Conservation (phyloP, 2,888 invertebrate species). For the Ophion costatus region DNA sequence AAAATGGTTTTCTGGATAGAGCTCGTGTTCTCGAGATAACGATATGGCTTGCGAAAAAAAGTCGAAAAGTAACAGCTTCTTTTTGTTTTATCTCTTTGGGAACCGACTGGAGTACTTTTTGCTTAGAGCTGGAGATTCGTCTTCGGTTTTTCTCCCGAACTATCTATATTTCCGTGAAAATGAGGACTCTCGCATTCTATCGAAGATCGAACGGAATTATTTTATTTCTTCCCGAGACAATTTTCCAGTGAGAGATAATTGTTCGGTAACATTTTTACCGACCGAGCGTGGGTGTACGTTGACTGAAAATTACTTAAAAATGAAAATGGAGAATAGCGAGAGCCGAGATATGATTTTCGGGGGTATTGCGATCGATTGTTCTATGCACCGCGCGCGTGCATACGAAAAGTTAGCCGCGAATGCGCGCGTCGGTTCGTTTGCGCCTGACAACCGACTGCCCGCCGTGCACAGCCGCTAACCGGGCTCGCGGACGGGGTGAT, state of each 20-base stretch:
- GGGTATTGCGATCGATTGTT: constrained; percentile 20
- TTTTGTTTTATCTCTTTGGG: neutral
- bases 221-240: too few relatives aligned
- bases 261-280: too few relatives aligned
- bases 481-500: constrained; percentile 15
- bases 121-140: neutral
- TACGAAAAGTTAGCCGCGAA: neutral
- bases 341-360: neutral
- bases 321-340: neutral
- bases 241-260: too few relatives aligned
- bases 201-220: too few relatives aligned
- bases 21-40: neutral
- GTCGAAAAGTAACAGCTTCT: neutral
- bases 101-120: neutral
- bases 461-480: constrained; percentile 35
- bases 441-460: constrained; percentile 42
- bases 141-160: neutral
- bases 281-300: too few relatives aligned
- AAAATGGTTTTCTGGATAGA: neutral
- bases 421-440: neutral
- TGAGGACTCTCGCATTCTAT: too few relatives aligned
- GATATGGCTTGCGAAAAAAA: neutral
- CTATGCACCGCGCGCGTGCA: neutral
- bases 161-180: neutral
- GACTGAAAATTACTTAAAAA: too few relatives aligned